Evolutionary conservation across 2,113 vertebrate species (phyloP).

Genomic region (Pterophyllum scalare): DNA sequence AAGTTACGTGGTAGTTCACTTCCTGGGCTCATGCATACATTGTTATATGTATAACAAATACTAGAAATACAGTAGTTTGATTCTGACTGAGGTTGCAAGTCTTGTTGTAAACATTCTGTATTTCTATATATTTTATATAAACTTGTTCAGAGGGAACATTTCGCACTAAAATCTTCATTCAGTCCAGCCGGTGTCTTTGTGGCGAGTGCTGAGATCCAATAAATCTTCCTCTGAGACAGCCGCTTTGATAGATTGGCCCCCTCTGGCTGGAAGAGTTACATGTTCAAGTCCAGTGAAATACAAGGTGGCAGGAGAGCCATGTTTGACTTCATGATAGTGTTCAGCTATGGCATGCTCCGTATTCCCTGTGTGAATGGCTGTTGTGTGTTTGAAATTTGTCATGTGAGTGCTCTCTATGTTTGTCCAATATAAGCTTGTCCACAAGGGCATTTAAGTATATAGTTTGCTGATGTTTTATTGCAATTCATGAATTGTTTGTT

Average conservation of each 20-base stretch:
- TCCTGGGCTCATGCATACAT: background rate
- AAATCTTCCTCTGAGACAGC: background rate
- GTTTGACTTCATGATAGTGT: background rate
- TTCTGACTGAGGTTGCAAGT: background rate
- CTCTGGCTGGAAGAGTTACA: too few relatives aligned
- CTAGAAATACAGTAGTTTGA: background rate
- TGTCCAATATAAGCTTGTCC: background rate
- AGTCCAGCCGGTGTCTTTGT: background rate
- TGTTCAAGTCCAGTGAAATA: background rate
- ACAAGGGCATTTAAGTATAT: background rate
- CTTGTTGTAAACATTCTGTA: too few relatives aligned
- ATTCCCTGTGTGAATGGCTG: background rate
- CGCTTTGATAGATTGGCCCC: background rate
- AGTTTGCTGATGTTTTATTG: background rate
- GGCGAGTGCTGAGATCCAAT: background rate
- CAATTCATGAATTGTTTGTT: background rate
- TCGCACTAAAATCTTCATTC: background rate
- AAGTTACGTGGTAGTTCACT: background rate
- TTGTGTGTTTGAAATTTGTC: background rate
- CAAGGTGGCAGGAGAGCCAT: background rate
- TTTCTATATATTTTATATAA: background rate
- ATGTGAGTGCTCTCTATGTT: background rate
- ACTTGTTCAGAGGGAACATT: background rate
- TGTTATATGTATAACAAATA: background rate
- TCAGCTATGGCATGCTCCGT: background rate